Evolutionary conservation across 1,140 invertebrate species (phyloP), one percentile per base, ranked within the genome.

Genomic region (Trachymyrmex septentrionalis): DNA sequence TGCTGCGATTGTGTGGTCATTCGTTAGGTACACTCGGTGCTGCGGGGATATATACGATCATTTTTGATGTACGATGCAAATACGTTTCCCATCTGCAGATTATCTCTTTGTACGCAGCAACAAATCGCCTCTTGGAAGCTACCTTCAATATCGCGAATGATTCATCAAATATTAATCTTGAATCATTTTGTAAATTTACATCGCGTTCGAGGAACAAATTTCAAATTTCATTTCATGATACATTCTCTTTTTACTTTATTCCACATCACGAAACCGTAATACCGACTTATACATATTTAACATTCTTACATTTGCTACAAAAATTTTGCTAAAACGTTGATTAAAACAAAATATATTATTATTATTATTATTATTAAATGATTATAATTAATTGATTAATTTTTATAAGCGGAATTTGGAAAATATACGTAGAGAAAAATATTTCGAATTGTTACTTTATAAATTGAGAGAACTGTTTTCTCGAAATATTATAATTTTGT

Each of bases 51-150:
- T 66, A 21, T 14, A 38, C 44, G 14, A 66, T 64, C 75, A 44
- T 44, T 66, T 78, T 50, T 50, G 9, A 78, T 30, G 59, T 38
- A 50, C 76, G 34, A 24, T 19, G 19, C n/a, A 80, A 67, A 80
- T 53, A 48, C 44, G 7, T 78, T 78, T 78, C 24, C 7, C 48
- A 44, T 67, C 24, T 53, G 34, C 3, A 44, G 48, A 67, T 80
- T 80, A 30, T 16, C 44, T 53, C 19, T 66, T 21, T 38, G 16
- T 48, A 30, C 30, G 16, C n/a, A 27, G 4, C 1, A 50, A 50
- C 59, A 66, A 78, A 14, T 44, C 14, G 53, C 21, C 34, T 24
- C 24, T 78, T 14, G 19, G 12, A 34, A 78, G 14, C 6, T 6
- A 34, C 6, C 12, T 16, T n/a, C 12, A 21, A 50, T 10, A 27